phyloP scores from a whole-genome alignment of 2,888 invertebrate genomes.

The Hylaea fasciaria region DNA sequence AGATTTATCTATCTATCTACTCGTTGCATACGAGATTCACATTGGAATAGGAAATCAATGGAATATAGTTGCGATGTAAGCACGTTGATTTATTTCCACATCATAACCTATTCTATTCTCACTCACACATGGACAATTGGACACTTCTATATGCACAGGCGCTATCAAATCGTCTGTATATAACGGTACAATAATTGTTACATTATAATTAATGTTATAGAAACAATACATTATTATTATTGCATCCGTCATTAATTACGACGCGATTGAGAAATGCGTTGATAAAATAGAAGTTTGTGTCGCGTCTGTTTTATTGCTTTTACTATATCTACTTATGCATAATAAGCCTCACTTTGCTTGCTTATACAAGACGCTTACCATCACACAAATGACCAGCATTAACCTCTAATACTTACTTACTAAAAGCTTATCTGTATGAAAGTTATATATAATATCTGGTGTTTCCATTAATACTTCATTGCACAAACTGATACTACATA shows the following conservation, averaged over 20 bases:
- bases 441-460: no score
- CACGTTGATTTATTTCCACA: no score
- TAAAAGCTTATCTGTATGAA: no score
- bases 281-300: slow-evolving; percentile 53
- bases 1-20: no score
- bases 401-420: no score
- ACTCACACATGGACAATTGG: background rate
- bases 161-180: slow-evolving; percentile 72
- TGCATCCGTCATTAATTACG: slow-evolving; percentile 69
- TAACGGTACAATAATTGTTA: slow-evolving; percentile 79
- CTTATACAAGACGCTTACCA: no score
- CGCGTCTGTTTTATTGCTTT: slow-evolving; percentile 9
- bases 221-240: slow-evolving; percentile 76
- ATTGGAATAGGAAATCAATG: no score
- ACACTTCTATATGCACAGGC: slow-evolving; percentile 20
- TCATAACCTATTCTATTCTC: background rate
- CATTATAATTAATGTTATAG: slow-evolving; percentile 78
- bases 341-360: background rate
- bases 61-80: no score
- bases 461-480: no score
- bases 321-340: background rate
- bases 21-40: no score
- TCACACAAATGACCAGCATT: no score
- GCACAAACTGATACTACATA: no score
- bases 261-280: slow-evolving; percentile 74